These are phyloP conservation scores for Tympanoctomys barrerae DNA, from an alignment of 2,797 vertebrate species.

Conservation along the genomic window DNA sequence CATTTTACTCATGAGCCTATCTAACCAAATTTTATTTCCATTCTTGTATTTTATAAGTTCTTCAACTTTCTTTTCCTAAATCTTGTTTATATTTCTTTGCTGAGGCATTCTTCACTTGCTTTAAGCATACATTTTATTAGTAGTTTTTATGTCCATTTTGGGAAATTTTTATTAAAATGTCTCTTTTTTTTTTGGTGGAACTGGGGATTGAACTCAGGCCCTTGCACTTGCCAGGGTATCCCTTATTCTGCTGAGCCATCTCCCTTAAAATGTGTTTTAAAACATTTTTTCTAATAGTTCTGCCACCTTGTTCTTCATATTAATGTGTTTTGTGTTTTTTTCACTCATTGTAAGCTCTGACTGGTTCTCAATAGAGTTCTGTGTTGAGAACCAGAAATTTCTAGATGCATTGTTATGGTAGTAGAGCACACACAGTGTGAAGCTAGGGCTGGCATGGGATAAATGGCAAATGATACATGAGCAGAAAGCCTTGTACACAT, in stretches of 20 bases:
- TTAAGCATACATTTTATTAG: neutral
- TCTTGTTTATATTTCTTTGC: neutral
- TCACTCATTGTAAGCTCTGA: neutral
- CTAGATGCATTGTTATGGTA: no score
- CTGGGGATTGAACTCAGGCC: no score
- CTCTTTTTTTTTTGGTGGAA: no score
- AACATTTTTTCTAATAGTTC: neutral
- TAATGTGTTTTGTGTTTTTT: neutral
- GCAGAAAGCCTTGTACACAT: neutral
- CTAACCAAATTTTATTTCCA: neutral
- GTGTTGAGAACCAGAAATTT: neutral
- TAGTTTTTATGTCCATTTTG: neutral
- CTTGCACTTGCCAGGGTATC: no score
- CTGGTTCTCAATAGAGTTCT: neutral
- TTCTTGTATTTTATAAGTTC: neutral
- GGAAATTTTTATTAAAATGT: neutral
- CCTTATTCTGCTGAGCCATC: no score
- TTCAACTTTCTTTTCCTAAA: neutral
- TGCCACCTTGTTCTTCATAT: neutral
- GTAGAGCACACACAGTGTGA: neutral
- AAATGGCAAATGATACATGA: neutral
- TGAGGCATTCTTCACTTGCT: conserved; percentile 4
- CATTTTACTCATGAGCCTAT: no score
- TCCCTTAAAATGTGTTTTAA: neutral
- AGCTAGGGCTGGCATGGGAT: no score